Base-by-base conservation (phyloP, 2,888 invertebrate genomes). In the Isotomurus palustris region DNA sequence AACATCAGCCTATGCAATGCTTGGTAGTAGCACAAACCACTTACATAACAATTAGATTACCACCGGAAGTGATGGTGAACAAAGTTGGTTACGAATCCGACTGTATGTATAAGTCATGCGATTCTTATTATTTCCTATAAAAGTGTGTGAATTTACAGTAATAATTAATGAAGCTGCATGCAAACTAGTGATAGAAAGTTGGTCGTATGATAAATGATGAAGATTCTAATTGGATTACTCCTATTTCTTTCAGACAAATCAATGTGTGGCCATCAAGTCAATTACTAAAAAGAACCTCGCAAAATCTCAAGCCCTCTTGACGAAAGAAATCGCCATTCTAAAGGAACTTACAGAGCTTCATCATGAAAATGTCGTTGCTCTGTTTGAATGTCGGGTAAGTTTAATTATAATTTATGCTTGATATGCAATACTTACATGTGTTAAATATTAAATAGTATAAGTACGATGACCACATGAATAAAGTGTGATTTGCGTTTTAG, bases 291-390 rank as follows among this genome's bases (percentile, higher is more conserved):
- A 99, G 78, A 97, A 91, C 73, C 82, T 99, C 71, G 88, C 91
- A 58, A 99, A 99, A 78, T 94, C 95, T 47, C 95, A 96, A 76
- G 95, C 92, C 78, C 83, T 99, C 66, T 84, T 99, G 44, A 91
- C 91, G 64, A 99, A 99, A 76, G 99, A 99, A 80, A 99, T 99
- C 69, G 96, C 96, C 80, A 99, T 99, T 73, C 82, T 99, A 53
- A 93, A 95, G 81, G 97, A 99, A 79, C 79, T 99, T 73, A 96
- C 96, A 25, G 91, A 91, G 75, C 81, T 97, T 53, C 93, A 97
- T 77, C 97, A 99, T 82, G 94, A 96, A 73, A 97, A 99, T 83
- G 91, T 99, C 67, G 99, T 99, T 53, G 91, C 94, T 28, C 83
- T 99, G 73, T 82, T 95, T 76, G 95, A 97, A 79, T 99, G 96